phyloP scores from a whole-genome alignment of 2,113 vertebrate genomes.

The Gulo gulo region DNA sequence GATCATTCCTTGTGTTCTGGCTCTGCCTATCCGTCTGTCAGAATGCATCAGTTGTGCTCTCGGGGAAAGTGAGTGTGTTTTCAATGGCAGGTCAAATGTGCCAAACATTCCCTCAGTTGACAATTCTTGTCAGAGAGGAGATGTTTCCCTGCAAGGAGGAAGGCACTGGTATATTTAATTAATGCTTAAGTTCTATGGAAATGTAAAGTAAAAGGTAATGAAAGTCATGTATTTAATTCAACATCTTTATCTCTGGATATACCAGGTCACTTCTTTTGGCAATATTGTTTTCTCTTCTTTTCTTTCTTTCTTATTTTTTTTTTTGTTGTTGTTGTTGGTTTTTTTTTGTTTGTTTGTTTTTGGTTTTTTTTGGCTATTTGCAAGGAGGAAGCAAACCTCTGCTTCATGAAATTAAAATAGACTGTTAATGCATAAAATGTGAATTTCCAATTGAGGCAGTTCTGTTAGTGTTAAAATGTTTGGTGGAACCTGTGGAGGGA shows the following conservation, averaged over 20 bases:
- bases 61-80: conserved; percentile 2
- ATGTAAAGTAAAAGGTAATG: conserved; percentile 74
- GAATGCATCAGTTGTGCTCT: background rate
- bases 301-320: no score
- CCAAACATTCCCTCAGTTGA: conserved; percentile 30
- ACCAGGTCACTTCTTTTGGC: conserved; percentile 64
- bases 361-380: background rate
- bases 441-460: conserved; percentile 75
- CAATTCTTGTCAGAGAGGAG: conserved; percentile 75
- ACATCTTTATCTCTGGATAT: conserved; percentile 74
- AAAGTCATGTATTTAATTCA: conserved; percentile 72
- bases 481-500: conserved; percentile 55
- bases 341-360: no score
- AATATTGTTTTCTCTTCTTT: conserved; percentile 72
- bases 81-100: conserved; percentile 51
- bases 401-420: conserved; percentile 82
- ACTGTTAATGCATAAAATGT: conserved; percentile 78
- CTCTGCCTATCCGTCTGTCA: background rate
- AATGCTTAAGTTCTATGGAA: conserved; percentile 62
- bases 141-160: conserved; percentile 46
- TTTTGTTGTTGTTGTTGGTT: no score
- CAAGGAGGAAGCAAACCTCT: conserved; percentile 74
- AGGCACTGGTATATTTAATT: conserved; percentile 75
- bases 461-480: conserved; percentile 77
- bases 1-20: background rate